Evolutionary conservation across 2,888 invertebrate genomes (phyloP).

Genomic region (Lasioglossum morio): DNA sequence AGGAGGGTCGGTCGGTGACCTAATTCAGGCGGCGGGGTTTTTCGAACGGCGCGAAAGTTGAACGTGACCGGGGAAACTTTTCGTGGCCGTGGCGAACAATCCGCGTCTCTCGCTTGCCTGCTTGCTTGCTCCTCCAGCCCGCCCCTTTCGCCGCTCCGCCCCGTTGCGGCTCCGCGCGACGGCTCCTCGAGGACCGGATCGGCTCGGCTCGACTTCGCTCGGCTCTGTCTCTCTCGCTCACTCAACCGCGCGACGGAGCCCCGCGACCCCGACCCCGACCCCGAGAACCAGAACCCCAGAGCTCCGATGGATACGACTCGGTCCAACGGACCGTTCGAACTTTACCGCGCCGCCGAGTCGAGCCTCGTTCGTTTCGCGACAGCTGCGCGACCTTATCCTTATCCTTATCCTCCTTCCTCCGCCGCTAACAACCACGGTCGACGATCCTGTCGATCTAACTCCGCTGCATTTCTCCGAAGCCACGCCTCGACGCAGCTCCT

Average conservation of each 20-base stretch:
- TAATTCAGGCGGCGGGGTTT: constrained; percentile 73
- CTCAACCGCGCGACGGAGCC: background rate
- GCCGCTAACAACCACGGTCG: background rate
- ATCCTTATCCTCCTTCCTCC: constrained; percentile 7
- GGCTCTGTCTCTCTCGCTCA: background rate
- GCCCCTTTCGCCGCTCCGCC: constrained; percentile 17
- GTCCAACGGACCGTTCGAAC: constrained; percentile 58
- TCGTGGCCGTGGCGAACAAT: constrained; percentile 71
- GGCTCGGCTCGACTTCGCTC: background rate
- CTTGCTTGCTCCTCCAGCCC: constrained; percentile 30
- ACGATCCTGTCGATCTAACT: background rate
- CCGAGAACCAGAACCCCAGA: constrained; percentile 1
- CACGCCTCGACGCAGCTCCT: background rate
- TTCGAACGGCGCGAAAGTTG: constrained; percentile 78
- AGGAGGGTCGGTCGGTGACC: constrained; percentile 73
- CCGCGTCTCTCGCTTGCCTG: background rate
- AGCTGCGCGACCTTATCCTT: constrained; percentile 45
- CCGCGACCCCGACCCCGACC: constrained; percentile 56
- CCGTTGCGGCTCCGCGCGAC: background rate
- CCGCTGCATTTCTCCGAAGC: background rate
- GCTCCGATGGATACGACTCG: constrained; percentile 10
- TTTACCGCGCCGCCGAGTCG: constrained; percentile 34
- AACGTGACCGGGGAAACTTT: constrained; percentile 80
- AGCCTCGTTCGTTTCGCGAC: constrained; percentile 26
- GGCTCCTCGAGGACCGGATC: constrained; percentile 17